Base-by-base conservation (phyloP, 1,140 invertebrate genomes). In the Scaptomyza montana region DNA sequence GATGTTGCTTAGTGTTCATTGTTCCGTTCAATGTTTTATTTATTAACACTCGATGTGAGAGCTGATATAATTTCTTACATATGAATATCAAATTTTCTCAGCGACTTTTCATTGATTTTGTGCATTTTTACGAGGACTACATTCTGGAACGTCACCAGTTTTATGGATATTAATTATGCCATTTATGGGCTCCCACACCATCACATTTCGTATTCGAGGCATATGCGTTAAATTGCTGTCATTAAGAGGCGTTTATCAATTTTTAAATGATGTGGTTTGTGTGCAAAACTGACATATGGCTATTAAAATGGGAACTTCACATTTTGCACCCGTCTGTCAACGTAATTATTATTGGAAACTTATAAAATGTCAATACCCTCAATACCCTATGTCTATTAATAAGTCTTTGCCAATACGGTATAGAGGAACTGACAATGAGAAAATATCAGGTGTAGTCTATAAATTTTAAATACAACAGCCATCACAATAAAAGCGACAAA, bases 131-230 rank as follows among this genome's bases (percentile, higher is more conserved):
- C 72, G 59, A 64, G 72, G 73, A 80, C 69, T 49, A 30, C 30
- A 30, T 7, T n/a, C 39, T 43, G 12, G 50, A 41, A 54, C 30
- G 30, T 53, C 36, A 33, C 41, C 79, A 76, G 65, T 86, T 86
- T 86, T 82, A 87, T 86, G 81, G 72, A 19, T 78, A 79, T 78
- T 86, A 86, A 86, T 86, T 86, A 87, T 82, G 75, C 74, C 82
- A 86, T 87, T 86, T 86, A 86, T 86, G 81, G 67, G 16, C 56
- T 16, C 39, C 54, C 43, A 46, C 43, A 76, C 57, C 33, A 36
- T 9, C 33, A 10, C 56, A 59, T 73, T 57, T 51, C 41, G 25
- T 12, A 67, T 66, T 55, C 36, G 64, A 49, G 55, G 13, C 80
- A 85, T 80, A 75, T 85, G 81, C 60, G 70, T 69, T 87, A 69